These are phyloP conservation scores for Zhuqinia jingwanae DNA, from an alignment of 2,888 invertebrate species.

Conservation along the genomic window DNA sequence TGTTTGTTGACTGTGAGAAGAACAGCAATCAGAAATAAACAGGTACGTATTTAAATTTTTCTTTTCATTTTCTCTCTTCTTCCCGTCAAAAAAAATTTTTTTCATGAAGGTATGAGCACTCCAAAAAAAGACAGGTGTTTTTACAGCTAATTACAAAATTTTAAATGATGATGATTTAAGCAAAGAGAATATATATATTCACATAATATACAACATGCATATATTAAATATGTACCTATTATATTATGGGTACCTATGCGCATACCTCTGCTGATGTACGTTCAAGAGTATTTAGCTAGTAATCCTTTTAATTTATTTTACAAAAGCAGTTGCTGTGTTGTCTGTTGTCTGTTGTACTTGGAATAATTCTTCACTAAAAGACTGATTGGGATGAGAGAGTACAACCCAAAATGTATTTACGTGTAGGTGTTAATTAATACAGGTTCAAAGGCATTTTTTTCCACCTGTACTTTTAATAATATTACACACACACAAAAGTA, in stretches of 20 bases:
- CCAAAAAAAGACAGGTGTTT: constrained; percentile 59
- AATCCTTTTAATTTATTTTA: constrained; percentile 32
- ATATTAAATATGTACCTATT: neutral
- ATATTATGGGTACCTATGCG: too few species aligned
- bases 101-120: constrained; percentile 29
- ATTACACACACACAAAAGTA: neutral
- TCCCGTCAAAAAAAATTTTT: too few species aligned
- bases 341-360: too few species aligned
- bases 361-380: too few species aligned
- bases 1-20: constrained; percentile 21
- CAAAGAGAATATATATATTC: neutral
- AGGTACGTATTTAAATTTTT: constrained; percentile 31
- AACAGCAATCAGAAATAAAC: neutral
- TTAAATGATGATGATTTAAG: constrained; percentile 23
- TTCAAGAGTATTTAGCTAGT: neutral
- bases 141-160: constrained; percentile 53
- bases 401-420: constrained; percentile 64
- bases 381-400: neutral
- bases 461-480: neutral
- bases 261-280: too few species aligned
- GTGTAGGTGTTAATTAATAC: constrained; percentile 78
- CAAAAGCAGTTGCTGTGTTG: neutral
- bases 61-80: constrained; percentile 27
- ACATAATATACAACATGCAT: too few species aligned
- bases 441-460: constrained; percentile 74